Evolutionary conservation across 2,797 vertebrate genomes (phyloP).

Genomic region (Lindbergichthys nudifrons): DNA sequence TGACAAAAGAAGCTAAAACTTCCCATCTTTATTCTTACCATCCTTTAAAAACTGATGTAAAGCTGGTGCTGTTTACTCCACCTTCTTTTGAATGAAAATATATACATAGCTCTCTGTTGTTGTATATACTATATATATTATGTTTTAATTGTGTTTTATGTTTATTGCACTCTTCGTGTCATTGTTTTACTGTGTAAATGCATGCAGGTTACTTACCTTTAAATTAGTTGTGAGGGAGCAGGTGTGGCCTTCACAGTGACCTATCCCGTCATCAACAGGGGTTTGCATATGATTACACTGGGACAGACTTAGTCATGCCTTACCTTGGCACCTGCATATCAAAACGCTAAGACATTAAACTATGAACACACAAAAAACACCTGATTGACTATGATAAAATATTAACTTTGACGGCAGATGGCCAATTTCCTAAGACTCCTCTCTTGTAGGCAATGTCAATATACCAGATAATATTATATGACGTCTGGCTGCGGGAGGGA

Average conservation of each 20-base stretch:
- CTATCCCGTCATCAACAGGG: constrained; percentile 10
- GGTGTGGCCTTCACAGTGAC: constrained; percentile 15
- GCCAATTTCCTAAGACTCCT: constrained; percentile 66
- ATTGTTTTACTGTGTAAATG: background rate
- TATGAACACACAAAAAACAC: constrained; percentile 32
- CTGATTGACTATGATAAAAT: constrained; percentile 48
- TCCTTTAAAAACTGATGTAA: too few relatives aligned
- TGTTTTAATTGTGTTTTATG: too few relatives aligned
- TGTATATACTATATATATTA: too few relatives aligned
- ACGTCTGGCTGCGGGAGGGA: constrained; percentile 53
- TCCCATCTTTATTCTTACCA: too few relatives aligned
- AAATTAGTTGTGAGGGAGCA: constrained; percentile 21
- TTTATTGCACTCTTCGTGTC: too few relatives aligned
- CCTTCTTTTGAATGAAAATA: too few relatives aligned
- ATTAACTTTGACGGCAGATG: constrained; percentile 76
- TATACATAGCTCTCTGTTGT: too few relatives aligned
- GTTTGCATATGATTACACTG: background rate
- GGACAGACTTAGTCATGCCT: background rate
- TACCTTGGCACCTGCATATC: constrained; percentile 10
- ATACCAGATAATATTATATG: constrained; percentile 52
- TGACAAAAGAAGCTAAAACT: too few relatives aligned
- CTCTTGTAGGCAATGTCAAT: constrained; percentile 70
- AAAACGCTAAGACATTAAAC: constrained; percentile 30
- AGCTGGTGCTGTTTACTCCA: too few relatives aligned
- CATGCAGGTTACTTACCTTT: constrained; percentile 1